Base-by-base conservation (phyloP, 92 coral and sea anemone genomes). In the Bergia sp. region DNA sequence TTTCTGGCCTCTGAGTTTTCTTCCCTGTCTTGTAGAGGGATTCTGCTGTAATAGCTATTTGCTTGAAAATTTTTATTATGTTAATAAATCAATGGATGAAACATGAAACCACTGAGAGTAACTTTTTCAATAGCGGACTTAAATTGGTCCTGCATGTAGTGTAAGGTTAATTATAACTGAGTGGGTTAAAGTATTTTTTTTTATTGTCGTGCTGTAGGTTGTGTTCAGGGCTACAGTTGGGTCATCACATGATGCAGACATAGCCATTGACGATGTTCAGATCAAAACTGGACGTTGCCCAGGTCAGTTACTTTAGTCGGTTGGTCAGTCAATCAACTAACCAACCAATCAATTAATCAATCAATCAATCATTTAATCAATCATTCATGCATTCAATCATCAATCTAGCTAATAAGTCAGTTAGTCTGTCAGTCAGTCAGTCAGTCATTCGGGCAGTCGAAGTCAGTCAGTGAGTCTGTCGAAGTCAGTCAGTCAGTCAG, bases 211-310 rank as follows among this genome's bases (percentile, higher is more conserved):
- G 36, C 44, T 73, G 5, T 86, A 97, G 99, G 76, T 97, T 85
- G 95, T 94, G n/a, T 97, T 97, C 83, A 94, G 96, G 83, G 98
- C 94, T 66, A 13, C 85, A 0, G 97, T 95, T n/a, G 99, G 99
- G 7, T 42, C 88, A 3, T 92, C 98, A 0, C 94, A 94, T 69
- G 95, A 95, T 53, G 94, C 95, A 6, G 99, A 97, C 74, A 97
- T 97, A 23, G 98, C 99, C 11, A 90, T 97, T 84, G 99, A 97
- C 71, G 99, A 97, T 80, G 85, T 97, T 15, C 82, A 86, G 61
- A 95, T 97, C 16, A 93, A 94, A 21, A 39, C 92, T 16, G 99
- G 99, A 21, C 90, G 88, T 40, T 97, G 99, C 80, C 98, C 98
- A 44, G 91, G 98, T 95, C 76, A 86, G 91, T 78, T 45, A 61